Evolutionary conservation across 2,797 vertebrate genomes (phyloP).

Genomic region (Morus bassanus): DNA sequence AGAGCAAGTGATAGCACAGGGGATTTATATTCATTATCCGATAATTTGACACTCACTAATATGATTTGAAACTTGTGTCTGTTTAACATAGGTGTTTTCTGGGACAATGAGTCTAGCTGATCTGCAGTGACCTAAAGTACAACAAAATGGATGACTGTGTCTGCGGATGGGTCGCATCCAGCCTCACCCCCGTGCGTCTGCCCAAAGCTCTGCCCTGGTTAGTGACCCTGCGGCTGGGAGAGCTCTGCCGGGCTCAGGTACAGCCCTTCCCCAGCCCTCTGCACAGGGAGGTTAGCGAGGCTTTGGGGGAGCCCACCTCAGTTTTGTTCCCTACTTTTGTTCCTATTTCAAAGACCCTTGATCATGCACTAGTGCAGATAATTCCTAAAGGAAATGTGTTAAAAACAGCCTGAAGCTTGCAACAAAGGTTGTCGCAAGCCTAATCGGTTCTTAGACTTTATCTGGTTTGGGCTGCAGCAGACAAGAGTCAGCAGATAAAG

Average conservation of each 20-base stretch:
- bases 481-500: not conserved
- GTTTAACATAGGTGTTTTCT: not conserved
- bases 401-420: not conserved
- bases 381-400: not conserved
- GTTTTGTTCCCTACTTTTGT: not conserved
- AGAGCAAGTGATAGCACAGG: not conserved
- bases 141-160: fast-evolving
- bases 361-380: fast-evolving
- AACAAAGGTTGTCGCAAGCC: not conserved
- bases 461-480: not conserved
- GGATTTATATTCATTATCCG: not conserved
- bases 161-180: not conserved
- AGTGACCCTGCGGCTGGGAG: fast-evolving
- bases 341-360: not conserved
- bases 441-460: not conserved
- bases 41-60: not conserved
- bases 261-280: not conserved
- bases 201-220: not conserved
- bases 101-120: not conserved
- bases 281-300: fast-evolving
- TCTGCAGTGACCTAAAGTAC: not conserved
- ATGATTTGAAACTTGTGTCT: not conserved
- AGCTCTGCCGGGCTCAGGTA: not conserved
- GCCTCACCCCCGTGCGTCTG: fast-evolving
- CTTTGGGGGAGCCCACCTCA: not conserved